A percentile compares a stretch with the other conserved stretches of the same genome.
These are phyloP conservation scores for Erpetoichthys calabaricus DNA, from an alignment of 2,797 vertebrate species.

Conservation along the genomic window DNA sequence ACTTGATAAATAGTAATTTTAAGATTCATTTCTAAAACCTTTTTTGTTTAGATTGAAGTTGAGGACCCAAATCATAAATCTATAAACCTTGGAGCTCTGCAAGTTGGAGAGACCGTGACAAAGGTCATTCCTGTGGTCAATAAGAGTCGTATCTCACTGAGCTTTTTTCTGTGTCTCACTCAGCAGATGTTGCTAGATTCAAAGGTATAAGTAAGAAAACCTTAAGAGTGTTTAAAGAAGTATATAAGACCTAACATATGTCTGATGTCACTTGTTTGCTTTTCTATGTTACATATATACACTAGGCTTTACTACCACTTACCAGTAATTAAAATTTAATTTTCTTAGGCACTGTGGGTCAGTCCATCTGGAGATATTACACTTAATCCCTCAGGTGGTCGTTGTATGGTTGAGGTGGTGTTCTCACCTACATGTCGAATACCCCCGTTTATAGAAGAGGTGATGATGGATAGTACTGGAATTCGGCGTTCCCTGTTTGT, in stretches of 20 bases:
- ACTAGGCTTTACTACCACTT: too few relatives aligned
- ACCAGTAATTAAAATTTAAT: too few relatives aligned
- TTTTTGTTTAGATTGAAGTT: constrained; percentile 47
- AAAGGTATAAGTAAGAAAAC: constrained; percentile 37
- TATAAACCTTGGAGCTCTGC: constrained; percentile 57
- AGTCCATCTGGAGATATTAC: constrained; percentile 41
- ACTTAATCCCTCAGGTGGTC: constrained; percentile 46
- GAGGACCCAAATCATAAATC: constrained; percentile 49
- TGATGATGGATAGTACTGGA: constrained; percentile 53
- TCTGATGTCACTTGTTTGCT: too few relatives aligned
- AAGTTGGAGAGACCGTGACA: constrained; percentile 48
- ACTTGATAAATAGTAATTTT: too few relatives aligned
- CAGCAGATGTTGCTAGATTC: constrained; percentile 37
- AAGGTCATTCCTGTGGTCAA: constrained; percentile 59
- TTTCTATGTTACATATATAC: too few relatives aligned
- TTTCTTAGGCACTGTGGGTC: constrained; percentile 53
- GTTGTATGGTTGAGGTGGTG: constrained; percentile 46
- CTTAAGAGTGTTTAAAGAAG: too few relatives aligned
- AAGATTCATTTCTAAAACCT: neutral
- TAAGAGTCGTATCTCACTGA: constrained; percentile 44
- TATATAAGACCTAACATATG: too few relatives aligned
- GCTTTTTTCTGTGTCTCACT: constrained; percentile 41
- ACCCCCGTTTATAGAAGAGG: constrained; percentile 51
- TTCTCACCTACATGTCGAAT: constrained; percentile 52
- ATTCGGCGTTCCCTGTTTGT: constrained; percentile 54